Evolutionary conservation across 2,113 vertebrate genomes (phyloP).

Genomic region (Cairina moschata): DNA sequence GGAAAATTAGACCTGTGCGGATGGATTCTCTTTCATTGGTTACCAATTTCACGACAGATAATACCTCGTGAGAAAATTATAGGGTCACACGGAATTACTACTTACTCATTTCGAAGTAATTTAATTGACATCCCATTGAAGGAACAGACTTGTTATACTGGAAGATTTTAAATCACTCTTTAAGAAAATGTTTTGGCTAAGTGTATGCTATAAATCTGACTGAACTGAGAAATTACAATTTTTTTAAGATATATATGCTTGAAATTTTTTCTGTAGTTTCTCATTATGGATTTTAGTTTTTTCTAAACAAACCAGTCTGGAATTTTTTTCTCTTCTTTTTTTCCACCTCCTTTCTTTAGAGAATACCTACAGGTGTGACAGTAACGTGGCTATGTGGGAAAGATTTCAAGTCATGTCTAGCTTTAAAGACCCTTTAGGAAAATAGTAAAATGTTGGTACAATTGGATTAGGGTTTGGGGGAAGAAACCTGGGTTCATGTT

Average conservation of each 20-base stretch:
- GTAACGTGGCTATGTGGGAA: background rate
- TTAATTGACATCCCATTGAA: constrained; percentile 56
- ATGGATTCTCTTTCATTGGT: constrained; percentile 78
- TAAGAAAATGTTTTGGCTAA: constrained; percentile 8
- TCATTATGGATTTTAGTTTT: background rate
- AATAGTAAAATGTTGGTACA: background rate
- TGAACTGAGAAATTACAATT: background rate
- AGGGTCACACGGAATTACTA: constrained; percentile 67
- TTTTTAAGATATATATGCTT: background rate
- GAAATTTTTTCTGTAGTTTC: background rate
- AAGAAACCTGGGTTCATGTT: background rate
- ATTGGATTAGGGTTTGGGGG: background rate
- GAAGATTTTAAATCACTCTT: background rate
- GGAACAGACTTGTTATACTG: background rate
- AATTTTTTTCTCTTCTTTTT: background rate
- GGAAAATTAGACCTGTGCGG: constrained; percentile 71
- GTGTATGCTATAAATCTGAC: background rate
- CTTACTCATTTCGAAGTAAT: constrained; percentile 47
- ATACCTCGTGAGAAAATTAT: constrained; percentile 74
- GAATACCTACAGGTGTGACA: background rate
- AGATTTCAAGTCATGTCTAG: background rate
- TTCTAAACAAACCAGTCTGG: background rate
- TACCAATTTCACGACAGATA: constrained; percentile 76
- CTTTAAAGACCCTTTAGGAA: background rate
- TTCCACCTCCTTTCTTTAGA: background rate